Evolutionary conservation across 2,888 invertebrate species (phyloP).

Genomic region (Drosophila gaucha): DNA sequence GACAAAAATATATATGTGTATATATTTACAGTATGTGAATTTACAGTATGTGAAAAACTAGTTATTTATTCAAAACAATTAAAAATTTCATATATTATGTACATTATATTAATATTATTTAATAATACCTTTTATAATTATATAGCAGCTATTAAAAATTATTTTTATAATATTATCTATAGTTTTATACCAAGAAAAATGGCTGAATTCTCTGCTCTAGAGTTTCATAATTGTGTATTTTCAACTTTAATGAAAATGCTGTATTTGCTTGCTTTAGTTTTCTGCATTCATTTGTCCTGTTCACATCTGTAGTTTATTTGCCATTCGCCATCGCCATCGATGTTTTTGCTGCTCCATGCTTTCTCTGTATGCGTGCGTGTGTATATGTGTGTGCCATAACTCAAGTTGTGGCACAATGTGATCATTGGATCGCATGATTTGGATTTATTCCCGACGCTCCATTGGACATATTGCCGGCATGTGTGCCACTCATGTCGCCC

Average conservation of each 20-base stretch:
- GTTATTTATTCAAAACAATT: neutral
- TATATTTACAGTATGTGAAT: no score
- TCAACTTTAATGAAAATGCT: constrained; percentile 24
- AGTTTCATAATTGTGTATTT: no score
- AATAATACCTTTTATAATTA: no score
- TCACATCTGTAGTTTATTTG: constrained; percentile 72
- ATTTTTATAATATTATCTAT: no score
- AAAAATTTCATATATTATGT: no score
- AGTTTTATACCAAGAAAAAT: no score
- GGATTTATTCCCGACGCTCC: constrained; percentile 74
- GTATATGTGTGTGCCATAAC: constrained; percentile 59
- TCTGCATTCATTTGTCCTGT: constrained; percentile 51
- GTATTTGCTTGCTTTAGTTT: constrained; percentile 19
- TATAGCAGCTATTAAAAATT: no score
- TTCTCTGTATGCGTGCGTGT: no score
- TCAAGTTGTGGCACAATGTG: constrained; percentile 78
- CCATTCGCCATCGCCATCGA: constrained; percentile 55
- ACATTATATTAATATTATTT: no score
- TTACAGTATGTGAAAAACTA: neutral
- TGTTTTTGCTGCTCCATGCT: constrained; percentile 57
- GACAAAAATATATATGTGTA: constrained; percentile 4
- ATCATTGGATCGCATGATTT: constrained; percentile 81
- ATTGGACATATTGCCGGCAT: constrained; percentile 81
- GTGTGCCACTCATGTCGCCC: constrained; percentile 73
- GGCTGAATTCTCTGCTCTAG: no score